Conservation (phyloP, 2,888 invertebrate species). For the Suillia variegata region DNA sequence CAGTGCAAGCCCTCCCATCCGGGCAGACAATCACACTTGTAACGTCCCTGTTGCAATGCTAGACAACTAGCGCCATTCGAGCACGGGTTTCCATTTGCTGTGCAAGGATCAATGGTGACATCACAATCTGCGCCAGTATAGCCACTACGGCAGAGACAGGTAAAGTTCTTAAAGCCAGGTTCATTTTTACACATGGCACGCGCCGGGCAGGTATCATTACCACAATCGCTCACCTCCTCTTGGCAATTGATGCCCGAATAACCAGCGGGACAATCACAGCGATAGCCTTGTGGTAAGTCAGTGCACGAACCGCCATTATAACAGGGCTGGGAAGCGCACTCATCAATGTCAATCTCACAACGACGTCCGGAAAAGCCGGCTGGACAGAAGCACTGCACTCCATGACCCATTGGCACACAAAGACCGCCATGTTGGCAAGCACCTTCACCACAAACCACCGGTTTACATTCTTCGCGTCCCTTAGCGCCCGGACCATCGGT, state of each 20-base stretch:
- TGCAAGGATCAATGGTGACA: slow-evolving; percentile 88
- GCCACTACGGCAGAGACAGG: slow-evolving; percentile 91
- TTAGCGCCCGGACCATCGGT: slow-evolving; percentile 81
- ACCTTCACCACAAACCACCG: slow-evolving; percentile 84
- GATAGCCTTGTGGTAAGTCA: slow-evolving; percentile 90
- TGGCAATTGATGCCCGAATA: slow-evolving; percentile 95
- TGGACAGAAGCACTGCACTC: slow-evolving; percentile 90
- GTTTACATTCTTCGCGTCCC: slow-evolving; percentile 83
- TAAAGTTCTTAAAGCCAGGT: slow-evolving; percentile 85
- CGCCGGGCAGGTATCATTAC: slow-evolving; percentile 89
- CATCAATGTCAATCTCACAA: slow-evolving; percentile 94
- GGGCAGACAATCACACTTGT: slow-evolving; percentile 91
- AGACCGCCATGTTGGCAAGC: slow-evolving; percentile 91
- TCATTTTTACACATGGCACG: slow-evolving; percentile 97
- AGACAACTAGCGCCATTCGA: slow-evolving; percentile 88
- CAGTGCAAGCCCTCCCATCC: slow-evolving; percentile 98
- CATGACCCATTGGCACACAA: slow-evolving; percentile 87
- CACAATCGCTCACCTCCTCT: slow-evolving; percentile 88
- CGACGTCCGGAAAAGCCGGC: slow-evolving; percentile 92
- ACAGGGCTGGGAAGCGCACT: slow-evolving; percentile 92
- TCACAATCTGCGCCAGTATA: slow-evolving; percentile 94
- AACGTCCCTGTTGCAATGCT: slow-evolving; percentile 88
- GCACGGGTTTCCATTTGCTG: slow-evolving; percentile 88
- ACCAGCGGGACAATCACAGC: slow-evolving; percentile 85
- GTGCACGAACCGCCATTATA: slow-evolving; percentile 91